A percentile compares a stretch with the other conserved stretches of the same genome.
Conservation (phyloP, 2,113 vertebrate species). For the Carassius gibelio region DNA sequence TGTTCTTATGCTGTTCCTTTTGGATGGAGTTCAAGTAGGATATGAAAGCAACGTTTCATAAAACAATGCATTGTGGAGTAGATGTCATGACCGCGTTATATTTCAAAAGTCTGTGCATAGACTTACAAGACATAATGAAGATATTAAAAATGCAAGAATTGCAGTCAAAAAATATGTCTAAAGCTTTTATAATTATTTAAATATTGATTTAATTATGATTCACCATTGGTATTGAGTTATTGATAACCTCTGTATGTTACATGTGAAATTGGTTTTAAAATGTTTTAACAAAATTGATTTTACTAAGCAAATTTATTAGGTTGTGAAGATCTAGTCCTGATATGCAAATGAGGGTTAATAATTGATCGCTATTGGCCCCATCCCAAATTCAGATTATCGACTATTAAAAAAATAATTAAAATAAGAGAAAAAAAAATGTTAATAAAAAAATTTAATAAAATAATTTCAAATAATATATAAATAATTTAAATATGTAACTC, state of each 20-base stretch:
- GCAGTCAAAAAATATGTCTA: neutral
- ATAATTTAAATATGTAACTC: no score
- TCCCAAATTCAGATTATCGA: neutral
- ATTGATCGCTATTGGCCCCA: neutral
- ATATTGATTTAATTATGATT: neutral
- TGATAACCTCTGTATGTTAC: neutral
- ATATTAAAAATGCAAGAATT: neutral
- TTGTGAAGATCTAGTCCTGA: neutral
- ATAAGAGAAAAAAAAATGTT: no score
- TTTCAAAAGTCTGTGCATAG: neutral
- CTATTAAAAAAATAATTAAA: no score
- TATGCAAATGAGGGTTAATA: neutral
- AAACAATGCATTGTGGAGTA: neutral
- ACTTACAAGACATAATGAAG: neutral
- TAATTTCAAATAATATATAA: no score
- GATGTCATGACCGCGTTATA: neutral
- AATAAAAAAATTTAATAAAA: no score
- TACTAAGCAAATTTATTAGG: no score
- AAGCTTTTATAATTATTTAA: neutral
- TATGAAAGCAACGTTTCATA: neutral
- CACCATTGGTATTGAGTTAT: neutral
- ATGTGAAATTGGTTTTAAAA: neutral
- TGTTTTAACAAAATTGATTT: no score
- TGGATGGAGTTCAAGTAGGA: neutral
- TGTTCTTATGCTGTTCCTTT: neutral